Evolutionary conservation across 2,888 invertebrate genomes (phyloP), one percentile per base, ranked within the genome.

Genomic region (Machimus rusticus): DNA sequence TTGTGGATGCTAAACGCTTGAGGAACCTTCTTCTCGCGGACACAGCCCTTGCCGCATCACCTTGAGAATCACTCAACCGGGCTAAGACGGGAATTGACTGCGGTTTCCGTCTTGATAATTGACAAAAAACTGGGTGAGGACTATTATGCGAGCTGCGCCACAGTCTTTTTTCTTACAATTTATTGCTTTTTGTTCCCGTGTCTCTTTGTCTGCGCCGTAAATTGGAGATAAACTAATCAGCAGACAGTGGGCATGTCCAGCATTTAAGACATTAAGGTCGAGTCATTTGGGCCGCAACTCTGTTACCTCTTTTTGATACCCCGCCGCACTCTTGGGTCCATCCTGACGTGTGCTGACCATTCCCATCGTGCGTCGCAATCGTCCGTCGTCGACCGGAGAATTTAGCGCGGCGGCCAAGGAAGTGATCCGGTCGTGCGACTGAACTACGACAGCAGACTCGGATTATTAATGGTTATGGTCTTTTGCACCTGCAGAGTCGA

Each of bases 161-260:
- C 31, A 34, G n/a, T 66, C 31, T 23, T 82, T 82, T 66, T 82
- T 51, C 43, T 14, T 43, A 39, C 9, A 9, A 14, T 19, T 55
- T 55, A 8, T 19, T 55, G 19, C 46, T 79, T 79, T 79, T 74
- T 74, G 74, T 37, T 74, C 23, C n/a, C 66, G 19, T 78, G n/a
- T 37, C 78, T 14, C 16, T 78, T 82, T 82, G 57, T 57, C 57
- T 82, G 66, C 14, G 57, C 66, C 34, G 82, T 82, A 66, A 82
- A 82, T 82, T 82, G 82, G 66, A 82, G 82, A 82, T 82, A 82
- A 82, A 82, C 82, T 82, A 82, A 82, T 82, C 82, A 82, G 37
- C 66, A 23, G 82, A 82, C 82, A 82, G 82, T 82, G 82, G 82
- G 82, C 82, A 82, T 82, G 82, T 82, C 82, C 82, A 82, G 66